Evolutionary conservation across 2,797 vertebrate genomes (phyloP), one percentile per base, ranked within the genome.

Genomic region (Holocentrus rufus): DNA sequence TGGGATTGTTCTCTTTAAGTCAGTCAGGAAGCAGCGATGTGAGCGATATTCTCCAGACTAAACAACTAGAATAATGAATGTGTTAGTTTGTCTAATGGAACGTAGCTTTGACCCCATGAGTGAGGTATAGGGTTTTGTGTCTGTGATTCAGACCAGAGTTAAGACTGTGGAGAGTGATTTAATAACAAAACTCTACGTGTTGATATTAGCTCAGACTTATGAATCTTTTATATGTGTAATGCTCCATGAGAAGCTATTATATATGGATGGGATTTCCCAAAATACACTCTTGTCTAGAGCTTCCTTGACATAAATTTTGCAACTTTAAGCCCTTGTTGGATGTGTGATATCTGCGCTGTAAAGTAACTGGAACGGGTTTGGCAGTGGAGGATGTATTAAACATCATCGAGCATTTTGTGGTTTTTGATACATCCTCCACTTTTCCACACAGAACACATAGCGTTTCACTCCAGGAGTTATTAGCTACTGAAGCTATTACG

Each of bases 61-160:
- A 89, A 88, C 85, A 85, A n/a, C 30, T 47, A 7, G 13, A 54
- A 31, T 62, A 65, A 79, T 69, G 18, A 69, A 81, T 69, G 81
- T 55, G 25, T 74, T 84, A 36, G 81, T 81, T 78, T 71, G 65
- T 62, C 58, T 67, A 9, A 25, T 64, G 61, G 58, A 72, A 69
- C 13, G 5, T 5, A 7, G 63, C 68, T 75, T 18, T 50, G 50
- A 69, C 44, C 42, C 58, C 14, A 18, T 34, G 27, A 25, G 30
- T 39, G n/a, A 14, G 23, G 65, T 23, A 17, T 34, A 44, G n/a
- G 8, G n/a, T 11, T 27, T 63, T 36, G 17, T 25, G 50, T 30
- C 9, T 14, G 10, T 36, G 52, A 66, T 65, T 44, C 47, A 53
- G 13, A 25, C 17, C 14, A 25, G 52, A 54, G 13, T 54, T 25